Conservation (phyloP, 92 coral and sea anemone species). For the Umimayanthus chanpuru region DNA sequence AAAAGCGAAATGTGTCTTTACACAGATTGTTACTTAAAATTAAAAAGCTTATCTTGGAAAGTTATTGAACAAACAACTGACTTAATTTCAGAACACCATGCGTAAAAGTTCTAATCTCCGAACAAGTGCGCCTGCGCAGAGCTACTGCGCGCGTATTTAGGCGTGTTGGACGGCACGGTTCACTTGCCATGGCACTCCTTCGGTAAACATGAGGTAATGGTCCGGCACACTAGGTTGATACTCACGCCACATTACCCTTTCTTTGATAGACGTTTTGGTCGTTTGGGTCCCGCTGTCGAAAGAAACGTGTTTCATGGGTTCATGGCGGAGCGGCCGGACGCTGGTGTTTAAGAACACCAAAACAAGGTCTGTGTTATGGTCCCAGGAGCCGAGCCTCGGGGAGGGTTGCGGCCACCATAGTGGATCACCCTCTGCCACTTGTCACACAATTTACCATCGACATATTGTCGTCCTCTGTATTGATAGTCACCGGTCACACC, state of each 20-base stretch:
- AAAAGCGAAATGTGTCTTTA: too few species aligned
- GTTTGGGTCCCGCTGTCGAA: not conserved
- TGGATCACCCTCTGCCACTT: not conserved
- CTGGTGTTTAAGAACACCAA: not conserved
- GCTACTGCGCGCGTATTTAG: too few species aligned
- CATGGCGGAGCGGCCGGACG: not conserved
- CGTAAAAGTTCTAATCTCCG: too few species aligned
- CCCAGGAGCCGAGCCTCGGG: not conserved
- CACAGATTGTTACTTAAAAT: too few species aligned
- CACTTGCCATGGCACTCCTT: not conserved
- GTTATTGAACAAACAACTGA: too few species aligned
- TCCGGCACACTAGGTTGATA: not conserved
- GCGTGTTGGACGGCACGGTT: not conserved
- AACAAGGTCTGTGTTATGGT: not conserved
- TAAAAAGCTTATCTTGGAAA: too few species aligned
- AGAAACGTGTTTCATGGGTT: not conserved
- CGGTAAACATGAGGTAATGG: not conserved
- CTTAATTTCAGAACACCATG: too few species aligned
- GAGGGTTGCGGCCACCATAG: not conserved
- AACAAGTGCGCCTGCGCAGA: too few species aligned
- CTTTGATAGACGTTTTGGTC: not conserved
- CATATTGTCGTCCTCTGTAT: not conserved
- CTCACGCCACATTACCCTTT: not conserved
- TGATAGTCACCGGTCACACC: not conserved
- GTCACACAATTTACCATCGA: not conserved